Base-by-base conservation (phyloP, 2,888 invertebrate genomes). In the Balanococcus diminutus region DNA sequence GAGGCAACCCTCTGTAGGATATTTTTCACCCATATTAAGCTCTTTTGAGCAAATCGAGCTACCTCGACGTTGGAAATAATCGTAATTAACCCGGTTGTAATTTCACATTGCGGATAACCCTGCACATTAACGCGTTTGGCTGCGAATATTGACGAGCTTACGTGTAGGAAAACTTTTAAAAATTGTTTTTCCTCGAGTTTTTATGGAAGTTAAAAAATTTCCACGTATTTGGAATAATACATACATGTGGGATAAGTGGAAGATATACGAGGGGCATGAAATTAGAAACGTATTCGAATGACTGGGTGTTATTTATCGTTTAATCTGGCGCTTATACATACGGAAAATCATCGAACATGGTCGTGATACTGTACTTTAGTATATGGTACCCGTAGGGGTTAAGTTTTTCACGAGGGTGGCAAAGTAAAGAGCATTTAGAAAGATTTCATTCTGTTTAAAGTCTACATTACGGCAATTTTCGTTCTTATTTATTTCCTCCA, bases 301-400 rank as follows among this genome's bases (percentile, higher is more conserved):
- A 79, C 85, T 75, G 28, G 32, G 28, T 22, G 85, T 85, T 85
- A 85, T 85, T 85, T 85, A 85, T 85, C 85, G 85, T 85, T 85
- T 85, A 85, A 85, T 85, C 79, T 85, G 39, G 75, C n/a, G 46
- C 19, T 46, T 79, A 83, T 85, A 81, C 28, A 51, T 25, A 36
- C 36, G 36, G 83, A 61, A 83, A 61, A 83, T 83, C 32, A 83
- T 83, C 28, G 61, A 83, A 83, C 31, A 61, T 61, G 32, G 31
- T 61, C 25, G 42, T 51, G 51, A 25, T 81, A 32, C 36, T 31
- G 36, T 61, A 56, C 51, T 28, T 32, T 32, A 19, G 31, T n/a
- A n/a, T n/a, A n/a, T 31, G 32, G 32, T 56, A 32, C 51, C 56
- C 83, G 32, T 36, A 61, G 22, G 83, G 56, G 83, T 19, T 51